Evolutionary conservation across 1,140 invertebrate genomes (phyloP), one percentile per base, ranked within the genome.

Genomic region (Drosophila erecta): DNA sequence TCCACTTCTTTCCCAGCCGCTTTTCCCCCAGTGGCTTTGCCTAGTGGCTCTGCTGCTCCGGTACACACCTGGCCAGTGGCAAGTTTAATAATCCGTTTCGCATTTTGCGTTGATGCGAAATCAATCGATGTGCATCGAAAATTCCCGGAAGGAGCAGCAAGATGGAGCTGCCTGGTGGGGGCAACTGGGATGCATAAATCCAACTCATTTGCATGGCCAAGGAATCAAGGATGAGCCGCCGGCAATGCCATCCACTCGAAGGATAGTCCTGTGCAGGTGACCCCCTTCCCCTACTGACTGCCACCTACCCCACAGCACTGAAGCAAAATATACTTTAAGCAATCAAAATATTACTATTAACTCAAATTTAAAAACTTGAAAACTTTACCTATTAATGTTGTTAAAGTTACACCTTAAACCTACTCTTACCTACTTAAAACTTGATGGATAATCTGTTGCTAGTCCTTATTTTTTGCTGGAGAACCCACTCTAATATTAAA

Each of bases 71-170:
- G 72, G 61, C 60, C 65, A 57, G 60, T 56, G 75, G 77, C 73
- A 74, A 69, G 72, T 77, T 81, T 74, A 66, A 79, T 86, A 86
- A 86, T 86, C 83, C 81, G 74, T 81, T 86, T 75, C 78, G 70
- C 78, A 76, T 76, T 76, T 76, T 76, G 74, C 72, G 74, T 76
- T 86, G 81, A 86, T 86, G 81, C 83, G 81, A 78, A 81, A 71
- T 75, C 83, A 86, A 86, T 86, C 78, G 81, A 72, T 81, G 83
- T 65, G 58, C 75, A 65, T 75, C 73, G 75, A 78, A 71, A 77
- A 76, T 86, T 76, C 75, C 83, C 78, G 70, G 69, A 72, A 74
- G 67, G 55, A 64, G 55, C 35, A 24, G 44, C 46, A 62, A 24
- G 66, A 51, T 51, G 60, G 12, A 49, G 49, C 44, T 30, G n/a